A percentile compares a stretch with the other conserved stretches of the same genome.
Evolutionary conservation across 2,888 invertebrate species (phyloP).

Genomic region (Salticus scenicus): DNA sequence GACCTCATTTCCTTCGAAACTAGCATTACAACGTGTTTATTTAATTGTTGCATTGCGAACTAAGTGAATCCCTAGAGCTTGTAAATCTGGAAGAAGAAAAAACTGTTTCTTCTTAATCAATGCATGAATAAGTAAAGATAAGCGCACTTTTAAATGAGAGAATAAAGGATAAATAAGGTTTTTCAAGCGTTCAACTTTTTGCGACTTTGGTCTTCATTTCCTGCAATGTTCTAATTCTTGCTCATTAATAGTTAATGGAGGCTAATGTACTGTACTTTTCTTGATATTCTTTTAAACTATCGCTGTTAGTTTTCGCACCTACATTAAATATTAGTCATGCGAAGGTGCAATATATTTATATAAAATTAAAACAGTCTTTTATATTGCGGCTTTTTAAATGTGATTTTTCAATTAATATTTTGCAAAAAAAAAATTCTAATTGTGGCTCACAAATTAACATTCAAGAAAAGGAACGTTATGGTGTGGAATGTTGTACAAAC

Average conservation of each 20-base stretch:
- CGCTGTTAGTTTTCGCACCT: neutral
- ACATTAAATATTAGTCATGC: too few relatives aligned
- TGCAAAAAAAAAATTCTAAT: too few relatives aligned
- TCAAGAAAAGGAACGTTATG: too few relatives aligned
- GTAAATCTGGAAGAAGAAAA: neutral
- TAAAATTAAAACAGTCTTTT: too few relatives aligned
- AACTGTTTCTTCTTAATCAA: constrained; percentile 21
- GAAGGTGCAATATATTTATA: too few relatives aligned
- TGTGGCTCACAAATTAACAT: too few relatives aligned
- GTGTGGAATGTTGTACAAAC: too few relatives aligned
- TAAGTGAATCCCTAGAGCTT: neutral
- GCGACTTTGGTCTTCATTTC: constrained; percentile 17
- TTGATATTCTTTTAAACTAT: constrained; percentile 1
- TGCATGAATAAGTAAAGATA: constrained; percentile 49
- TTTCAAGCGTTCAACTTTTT: neutral
- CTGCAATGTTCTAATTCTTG: constrained; percentile 30
- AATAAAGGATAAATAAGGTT: constrained; percentile 19
- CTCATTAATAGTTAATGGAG: constrained; percentile 52
- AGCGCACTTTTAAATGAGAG: constrained; percentile 32
- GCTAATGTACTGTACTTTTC: constrained; percentile 36
- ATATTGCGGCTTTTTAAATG: too few relatives aligned
- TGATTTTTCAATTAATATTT: too few relatives aligned
- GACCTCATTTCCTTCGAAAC: constrained; percentile 23
- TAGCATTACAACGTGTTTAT: constrained; percentile 29
- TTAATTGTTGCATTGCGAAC: constrained; percentile 38